These are phyloP conservation scores for Microplitis manilae DNA, from an alignment of 2,888 invertebrate species.

Conservation along the genomic window DNA sequence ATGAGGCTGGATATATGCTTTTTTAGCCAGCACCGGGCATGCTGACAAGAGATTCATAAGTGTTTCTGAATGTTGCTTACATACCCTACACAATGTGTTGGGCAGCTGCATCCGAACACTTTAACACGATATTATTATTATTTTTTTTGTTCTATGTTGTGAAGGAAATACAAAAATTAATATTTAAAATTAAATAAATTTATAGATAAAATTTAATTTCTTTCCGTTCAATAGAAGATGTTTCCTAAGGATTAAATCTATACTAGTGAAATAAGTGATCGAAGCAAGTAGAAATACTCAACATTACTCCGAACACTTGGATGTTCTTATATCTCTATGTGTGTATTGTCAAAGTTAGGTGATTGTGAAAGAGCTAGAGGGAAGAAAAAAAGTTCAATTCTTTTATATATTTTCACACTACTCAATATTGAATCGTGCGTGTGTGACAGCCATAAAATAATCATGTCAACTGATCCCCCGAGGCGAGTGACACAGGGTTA, in stretches of 20 bases:
- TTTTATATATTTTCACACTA: conserved; percentile 26
- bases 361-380: neutral
- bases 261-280: neutral
- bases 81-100: too few relatives aligned
- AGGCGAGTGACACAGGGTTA: conserved; percentile 2
- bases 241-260: neutral
- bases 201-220: too few relatives aligned
- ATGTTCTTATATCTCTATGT: neutral
- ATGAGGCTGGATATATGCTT: too few relatives aligned
- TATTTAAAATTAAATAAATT: too few relatives aligned
- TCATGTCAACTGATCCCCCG: conserved; percentile 37
- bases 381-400: conserved; percentile 4
- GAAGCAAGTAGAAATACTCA: neutral
- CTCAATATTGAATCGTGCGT: conserved; percentile 20
- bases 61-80: too few relatives aligned
- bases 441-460: conserved; percentile 39
- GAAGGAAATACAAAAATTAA: too few relatives aligned
- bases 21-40: too few relatives aligned
- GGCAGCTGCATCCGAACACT: too few relatives aligned
- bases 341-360: neutral
- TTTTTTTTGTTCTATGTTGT: too few relatives aligned
- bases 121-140: too few relatives aligned
- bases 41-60: too few relatives aligned
- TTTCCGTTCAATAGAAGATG: neutral
- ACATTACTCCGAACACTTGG: neutral